These are phyloP conservation scores for Agrotis ipsilon DNA, from an alignment of 2,888 invertebrate species.

Conservation along the genomic window DNA sequence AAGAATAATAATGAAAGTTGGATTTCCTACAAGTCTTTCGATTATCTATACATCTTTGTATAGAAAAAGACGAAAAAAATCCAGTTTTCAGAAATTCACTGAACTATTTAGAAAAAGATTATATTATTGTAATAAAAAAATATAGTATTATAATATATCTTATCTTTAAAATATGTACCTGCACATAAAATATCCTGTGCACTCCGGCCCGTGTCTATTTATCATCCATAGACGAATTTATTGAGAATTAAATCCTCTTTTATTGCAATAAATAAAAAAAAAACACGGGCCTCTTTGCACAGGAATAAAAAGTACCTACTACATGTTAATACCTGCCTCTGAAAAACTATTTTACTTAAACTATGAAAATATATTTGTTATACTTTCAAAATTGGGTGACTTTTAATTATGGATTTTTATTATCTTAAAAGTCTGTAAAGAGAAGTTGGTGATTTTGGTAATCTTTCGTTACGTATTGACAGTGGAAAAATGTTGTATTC, in stretches of 20 bases:
- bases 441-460: conserved; percentile 43
- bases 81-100: conserved; percentile 36
- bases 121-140: conserved; percentile 47
- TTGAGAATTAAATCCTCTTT: conserved; percentile 8
- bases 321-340: conserved; percentile 60
- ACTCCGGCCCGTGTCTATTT: conserved; percentile 16
- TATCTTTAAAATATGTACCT: conserved; percentile 55
- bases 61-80: conserved; percentile 2
- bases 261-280: conserved; percentile 18
- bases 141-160: conserved; percentile 50
- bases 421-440: conserved; percentile 7
- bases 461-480: conserved; percentile 23
- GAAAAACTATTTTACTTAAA: conserved; percentile 62
- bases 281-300: conserved; percentile 39
- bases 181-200: conserved; percentile 52
- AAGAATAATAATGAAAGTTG: conserved; percentile 14
- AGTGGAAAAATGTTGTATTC: conserved; percentile 35
- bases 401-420: conserved; percentile 21
- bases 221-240: conserved; percentile 40
- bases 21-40: not conserved
- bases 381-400: conserved; percentile 44
- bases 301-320: conserved; percentile 53
- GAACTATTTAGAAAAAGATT: conserved; percentile 44
- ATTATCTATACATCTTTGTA: not conserved
- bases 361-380: conserved; percentile 51